These are phyloP conservation scores for Bilobella aurantiaca DNA, from an alignment of 1,140 invertebrate species.

Conservation along the genomic window DNA sequence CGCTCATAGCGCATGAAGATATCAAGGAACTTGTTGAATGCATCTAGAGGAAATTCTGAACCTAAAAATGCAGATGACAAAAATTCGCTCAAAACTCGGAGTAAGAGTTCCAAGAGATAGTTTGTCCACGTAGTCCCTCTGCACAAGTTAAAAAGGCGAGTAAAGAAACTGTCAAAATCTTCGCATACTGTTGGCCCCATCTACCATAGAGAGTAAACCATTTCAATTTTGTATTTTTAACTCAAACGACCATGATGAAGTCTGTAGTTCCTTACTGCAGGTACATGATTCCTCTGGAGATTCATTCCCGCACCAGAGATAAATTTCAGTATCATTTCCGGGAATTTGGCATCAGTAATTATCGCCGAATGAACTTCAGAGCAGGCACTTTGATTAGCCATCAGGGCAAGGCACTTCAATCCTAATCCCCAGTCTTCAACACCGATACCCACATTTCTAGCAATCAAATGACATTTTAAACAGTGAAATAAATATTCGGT, in stretches of 20 bases:
- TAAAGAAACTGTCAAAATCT: constrained; percentile 59
- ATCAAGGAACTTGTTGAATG: constrained; percentile 45
- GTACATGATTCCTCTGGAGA: constrained; percentile 43
- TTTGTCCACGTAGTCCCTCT: constrained; percentile 27
- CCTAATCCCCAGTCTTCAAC: constrained; percentile 62
- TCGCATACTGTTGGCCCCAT: constrained; percentile 67
- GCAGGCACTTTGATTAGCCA: constrained; percentile 31
- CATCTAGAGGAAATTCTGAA: constrained; percentile 66
- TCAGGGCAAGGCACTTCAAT: constrained; percentile 49
- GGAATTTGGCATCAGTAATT: constrained; percentile 25
- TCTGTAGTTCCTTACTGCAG: neutral
- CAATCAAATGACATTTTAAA: neutral
- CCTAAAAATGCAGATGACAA: constrained; percentile 57
- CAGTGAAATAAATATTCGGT: too few species aligned
- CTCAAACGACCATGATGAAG: neutral
- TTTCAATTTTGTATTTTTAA: neutral
- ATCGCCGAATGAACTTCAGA: constrained; percentile 23
- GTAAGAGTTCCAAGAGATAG: constrained; percentile 41
- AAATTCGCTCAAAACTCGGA: constrained; percentile 55
- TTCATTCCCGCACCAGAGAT: constrained; percentile 54
- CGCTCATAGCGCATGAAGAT: constrained; percentile 25
- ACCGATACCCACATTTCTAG: constrained; percentile 53
- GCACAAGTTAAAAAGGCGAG: constrained; percentile 45
- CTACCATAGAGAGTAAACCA: constrained; percentile 41
- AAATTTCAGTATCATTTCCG: constrained; percentile 57